A percentile compares a stretch with the other conserved stretches of the same genome.
phyloP scores from a whole-genome alignment of 2,888 invertebrate species.

The Neoaliturus tenellus region DNA sequence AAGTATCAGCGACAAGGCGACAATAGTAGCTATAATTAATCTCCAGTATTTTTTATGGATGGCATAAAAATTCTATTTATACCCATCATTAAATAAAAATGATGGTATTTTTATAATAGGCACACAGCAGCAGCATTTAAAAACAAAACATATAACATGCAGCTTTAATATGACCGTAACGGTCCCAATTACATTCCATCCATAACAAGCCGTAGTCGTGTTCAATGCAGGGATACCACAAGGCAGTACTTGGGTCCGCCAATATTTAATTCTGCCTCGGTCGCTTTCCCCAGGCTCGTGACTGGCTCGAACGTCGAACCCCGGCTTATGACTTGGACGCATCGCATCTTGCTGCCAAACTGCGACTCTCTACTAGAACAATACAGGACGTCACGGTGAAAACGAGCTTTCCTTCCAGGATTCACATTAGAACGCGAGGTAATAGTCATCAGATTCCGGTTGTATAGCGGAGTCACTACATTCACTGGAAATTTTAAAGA shows the following conservation, averaged over 20 bases:
- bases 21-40: too few relatives aligned
- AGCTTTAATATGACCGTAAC: too few relatives aligned
- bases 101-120: too few relatives aligned
- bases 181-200: background rate
- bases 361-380: constrained; percentile 24
- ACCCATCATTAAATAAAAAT: too few relatives aligned
- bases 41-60: too few relatives aligned
- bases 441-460: background rate
- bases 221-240: background rate
- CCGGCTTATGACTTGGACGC: constrained; percentile 23
- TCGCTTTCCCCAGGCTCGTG: constrained; percentile 27
- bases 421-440: background rate
- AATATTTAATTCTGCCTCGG: constrained; percentile 1
- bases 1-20: too few relatives aligned
- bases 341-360: constrained; percentile 7
- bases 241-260: background rate
- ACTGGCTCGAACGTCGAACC: constrained; percentile 38
- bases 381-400: constrained; percentile 22
- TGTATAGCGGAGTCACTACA: background rate
- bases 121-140: too few relatives aligned
- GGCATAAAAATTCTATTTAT: too few relatives aligned
- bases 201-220: background rate
- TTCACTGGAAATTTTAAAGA: too few relatives aligned
- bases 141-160: too few relatives aligned
- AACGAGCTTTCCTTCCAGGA: constrained; percentile 17